A percentile compares a stretch with the other conserved stretches of the same genome.
Conservation (phyloP, 2,113 vertebrate species). For the Delphinus delphis region DNA sequence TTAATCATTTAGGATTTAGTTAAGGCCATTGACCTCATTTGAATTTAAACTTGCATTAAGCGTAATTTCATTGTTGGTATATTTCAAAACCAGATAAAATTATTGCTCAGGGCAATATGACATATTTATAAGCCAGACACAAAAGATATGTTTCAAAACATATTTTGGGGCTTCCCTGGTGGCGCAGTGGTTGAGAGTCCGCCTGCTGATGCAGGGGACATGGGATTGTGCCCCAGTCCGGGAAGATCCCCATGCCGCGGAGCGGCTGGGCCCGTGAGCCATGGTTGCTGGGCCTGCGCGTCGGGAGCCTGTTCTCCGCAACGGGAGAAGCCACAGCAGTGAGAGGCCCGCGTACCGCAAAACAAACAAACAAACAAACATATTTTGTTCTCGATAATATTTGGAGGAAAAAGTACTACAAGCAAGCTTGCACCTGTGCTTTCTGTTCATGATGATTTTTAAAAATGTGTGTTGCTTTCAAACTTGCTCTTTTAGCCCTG, state of each 20-base stretch:
- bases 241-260: too few species aligned
- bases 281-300: too few species aligned
- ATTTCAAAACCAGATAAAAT: constrained; percentile 47
- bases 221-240: too few species aligned
- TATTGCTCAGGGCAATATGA: background rate
- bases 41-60: constrained; percentile 35
- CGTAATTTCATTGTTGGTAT: constrained; percentile 39
- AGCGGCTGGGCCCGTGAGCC: too few species aligned
- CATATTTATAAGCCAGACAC: background rate
- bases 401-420: background rate
- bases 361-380: background rate
- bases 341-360: too few species aligned
- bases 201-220: too few species aligned
- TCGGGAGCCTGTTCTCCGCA: too few species aligned
- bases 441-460: constrained; percentile 34
- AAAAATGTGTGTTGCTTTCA: constrained; percentile 7
- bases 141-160: background rate
- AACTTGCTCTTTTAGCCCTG: constrained; percentile 85
- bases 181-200: too few species aligned
- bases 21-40: background rate
- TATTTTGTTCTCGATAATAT: background rate
- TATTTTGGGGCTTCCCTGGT: background rate
- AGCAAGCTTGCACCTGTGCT: background rate
- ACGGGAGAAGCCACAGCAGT: too few species aligned
- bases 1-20: constrained; percentile 35